These are phyloP conservation scores for Eunapius fragilis DNA, from an alignment of 37 sponge, comb jelly and placozoan genomes.

Conservation along the genomic window DNA sequence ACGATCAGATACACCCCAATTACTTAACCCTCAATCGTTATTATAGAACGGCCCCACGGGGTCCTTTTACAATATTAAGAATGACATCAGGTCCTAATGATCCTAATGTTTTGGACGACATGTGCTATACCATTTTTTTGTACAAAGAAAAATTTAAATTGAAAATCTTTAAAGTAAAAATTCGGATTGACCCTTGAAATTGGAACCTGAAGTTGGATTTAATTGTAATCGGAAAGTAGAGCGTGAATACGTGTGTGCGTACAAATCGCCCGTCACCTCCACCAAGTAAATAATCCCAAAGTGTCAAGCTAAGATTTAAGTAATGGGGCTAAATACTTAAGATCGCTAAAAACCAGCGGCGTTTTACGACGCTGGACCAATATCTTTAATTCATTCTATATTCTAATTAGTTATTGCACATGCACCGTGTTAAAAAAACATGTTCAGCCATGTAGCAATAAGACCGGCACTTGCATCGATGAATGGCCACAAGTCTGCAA, in stretches of 20 bases:
- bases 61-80: conserved; percentile 20
- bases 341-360: no score
- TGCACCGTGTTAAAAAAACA: no score
- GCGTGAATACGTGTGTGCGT: conserved; percentile 90
- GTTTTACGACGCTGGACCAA: no score
- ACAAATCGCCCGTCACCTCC: no score
- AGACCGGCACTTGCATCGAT: no score
- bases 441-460: no score
- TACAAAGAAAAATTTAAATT: conserved; percentile 33
- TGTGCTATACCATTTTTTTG: conserved; percentile 82
- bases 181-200: conserved; percentile 70
- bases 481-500: no score
- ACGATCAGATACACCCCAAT: no score
- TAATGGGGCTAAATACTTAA: no score
- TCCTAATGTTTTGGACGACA: conserved; percentile 79
- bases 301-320: neutral
- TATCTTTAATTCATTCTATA: no score
- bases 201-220: conserved; percentile 80
- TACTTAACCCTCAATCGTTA: conserved; percentile 51
- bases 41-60: neutral
- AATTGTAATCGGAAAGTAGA: conserved; percentile 90
- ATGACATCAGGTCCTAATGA: conserved; percentile 84
- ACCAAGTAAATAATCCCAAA: no score
- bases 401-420: no score
- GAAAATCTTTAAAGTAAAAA: conserved; percentile 38